Conservation (phyloP, 2,113 vertebrate species). For the Nipponia nippon region DNA sequence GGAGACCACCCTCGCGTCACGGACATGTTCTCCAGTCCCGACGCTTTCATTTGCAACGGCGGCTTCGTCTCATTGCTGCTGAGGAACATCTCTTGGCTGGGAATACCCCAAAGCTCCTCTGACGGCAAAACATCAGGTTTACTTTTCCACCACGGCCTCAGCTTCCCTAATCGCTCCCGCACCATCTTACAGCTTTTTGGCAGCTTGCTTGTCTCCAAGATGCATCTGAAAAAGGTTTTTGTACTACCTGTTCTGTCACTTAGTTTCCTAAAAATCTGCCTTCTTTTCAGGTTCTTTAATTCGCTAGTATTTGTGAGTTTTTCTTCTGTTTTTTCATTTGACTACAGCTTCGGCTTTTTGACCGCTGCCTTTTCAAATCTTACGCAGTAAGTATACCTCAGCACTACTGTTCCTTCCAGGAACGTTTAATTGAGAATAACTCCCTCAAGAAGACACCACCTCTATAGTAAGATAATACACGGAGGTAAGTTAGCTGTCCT, state of each 20-base stretch:
- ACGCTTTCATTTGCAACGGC: neutral
- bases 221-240: neutral
- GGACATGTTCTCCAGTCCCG: fast-evolving
- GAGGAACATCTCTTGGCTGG: neutral
- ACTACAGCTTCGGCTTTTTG: neutral
- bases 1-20: neutral
- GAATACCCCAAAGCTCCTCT: neutral
- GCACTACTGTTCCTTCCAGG: neutral
- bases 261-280: neutral
- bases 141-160: neutral
- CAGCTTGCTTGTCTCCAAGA: neutral
- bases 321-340: neutral
- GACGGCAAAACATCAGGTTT: neutral
- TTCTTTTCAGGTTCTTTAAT: neutral
- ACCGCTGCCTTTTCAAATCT: neutral
- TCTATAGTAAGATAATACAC: neutral
- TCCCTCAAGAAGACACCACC: neutral
- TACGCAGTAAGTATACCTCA: neutral
- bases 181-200: fast-evolving
- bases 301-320: neutral
- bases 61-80: neutral
- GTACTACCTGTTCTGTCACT: neutral
- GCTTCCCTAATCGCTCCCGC: neutral
- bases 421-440: neutral
- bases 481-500: neutral